Evolutionary conservation across 2,113 vertebrate species (phyloP).

Genomic region (Sorex araneus): DNA sequence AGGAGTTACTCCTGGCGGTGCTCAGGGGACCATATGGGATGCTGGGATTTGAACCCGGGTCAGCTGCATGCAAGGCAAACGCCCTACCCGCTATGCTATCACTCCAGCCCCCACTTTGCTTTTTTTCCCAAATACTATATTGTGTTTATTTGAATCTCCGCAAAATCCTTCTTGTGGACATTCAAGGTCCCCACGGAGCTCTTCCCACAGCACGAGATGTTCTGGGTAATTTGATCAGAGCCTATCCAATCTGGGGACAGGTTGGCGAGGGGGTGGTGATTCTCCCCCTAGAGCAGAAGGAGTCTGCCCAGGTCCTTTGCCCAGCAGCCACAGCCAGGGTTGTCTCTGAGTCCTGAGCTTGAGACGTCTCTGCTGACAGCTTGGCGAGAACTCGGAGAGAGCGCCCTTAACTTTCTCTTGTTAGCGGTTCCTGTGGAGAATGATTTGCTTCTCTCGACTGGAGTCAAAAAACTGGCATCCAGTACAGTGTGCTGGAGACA

Average conservation of each 20-base stretch:
- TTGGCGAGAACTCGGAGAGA: not conserved
- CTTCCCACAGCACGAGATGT: not conserved
- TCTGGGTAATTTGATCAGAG: not conserved
- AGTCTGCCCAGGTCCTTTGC: constrained; percentile 3
- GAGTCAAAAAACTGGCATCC: not conserved
- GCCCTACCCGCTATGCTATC: too few species aligned
- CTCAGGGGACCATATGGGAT: too few species aligned
- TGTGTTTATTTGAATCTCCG: not conserved
- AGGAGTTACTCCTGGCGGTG: too few species aligned
- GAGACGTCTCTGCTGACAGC: not conserved
- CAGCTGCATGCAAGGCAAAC: too few species aligned
- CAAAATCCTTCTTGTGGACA: constrained; percentile 33
- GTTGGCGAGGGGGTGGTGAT: constrained; percentile 31
- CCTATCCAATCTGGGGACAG: constrained; percentile 5
- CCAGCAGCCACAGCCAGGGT: not conserved
- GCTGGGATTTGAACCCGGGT: too few species aligned
- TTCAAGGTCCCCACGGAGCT: constrained; percentile 49
- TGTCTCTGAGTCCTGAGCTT: not conserved
- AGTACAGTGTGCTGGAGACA: not conserved
- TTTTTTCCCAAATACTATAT: constrained; percentile 54
- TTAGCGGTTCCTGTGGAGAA: not conserved
- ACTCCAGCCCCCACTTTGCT: not conserved
- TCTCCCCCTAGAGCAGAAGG: not conserved
- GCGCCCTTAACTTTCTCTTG: not conserved
- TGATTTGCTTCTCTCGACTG: not conserved